Conservation (phyloP, 2,888 invertebrate genomes). For the Sesamia inferens region DNA sequence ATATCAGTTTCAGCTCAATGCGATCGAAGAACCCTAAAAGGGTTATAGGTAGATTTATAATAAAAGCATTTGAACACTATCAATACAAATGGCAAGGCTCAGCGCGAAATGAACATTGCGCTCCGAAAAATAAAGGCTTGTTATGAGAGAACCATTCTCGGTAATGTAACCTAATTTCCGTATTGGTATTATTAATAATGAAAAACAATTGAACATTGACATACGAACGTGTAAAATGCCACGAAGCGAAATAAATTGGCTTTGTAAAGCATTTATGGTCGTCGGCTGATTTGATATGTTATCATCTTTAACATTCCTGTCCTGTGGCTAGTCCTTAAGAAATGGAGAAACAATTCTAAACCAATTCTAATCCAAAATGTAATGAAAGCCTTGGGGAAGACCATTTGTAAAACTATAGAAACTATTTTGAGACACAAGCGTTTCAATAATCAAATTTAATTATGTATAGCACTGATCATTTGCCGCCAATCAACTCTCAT, state of each 20-base stretch:
- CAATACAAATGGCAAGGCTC: constrained; percentile 20
- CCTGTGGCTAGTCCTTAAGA: not conserved
- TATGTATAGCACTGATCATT: constrained; percentile 23
- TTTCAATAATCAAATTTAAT: constrained; percentile 31
- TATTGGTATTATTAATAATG: constrained; percentile 22
- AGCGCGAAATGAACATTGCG: constrained; percentile 10
- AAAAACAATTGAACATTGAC: constrained; percentile 41
- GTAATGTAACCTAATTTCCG: constrained; percentile 10
- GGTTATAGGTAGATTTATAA: constrained; percentile 21
- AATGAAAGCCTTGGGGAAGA: too few species aligned
- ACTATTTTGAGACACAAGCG: constrained; percentile 20
- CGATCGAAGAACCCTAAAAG: constrained; percentile 20
- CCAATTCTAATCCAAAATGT: too few species aligned
- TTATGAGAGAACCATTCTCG: constrained; percentile 9
- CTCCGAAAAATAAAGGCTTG: not conserved
- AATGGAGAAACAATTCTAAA: not conserved
- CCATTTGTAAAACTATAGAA: not conserved
- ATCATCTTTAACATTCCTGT: not conserved
- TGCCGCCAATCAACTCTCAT: constrained; percentile 32
- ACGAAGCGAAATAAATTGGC: constrained; percentile 33
- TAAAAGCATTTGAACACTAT: constrained; percentile 24
- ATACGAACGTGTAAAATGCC: constrained; percentile 38
- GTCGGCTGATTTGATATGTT: constrained; percentile 16
- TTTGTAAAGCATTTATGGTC: constrained; percentile 13
- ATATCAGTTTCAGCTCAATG: constrained; percentile 40